Conservation (phyloP, 1,140 invertebrate genomes). For the Harlomillsia oculata region DNA sequence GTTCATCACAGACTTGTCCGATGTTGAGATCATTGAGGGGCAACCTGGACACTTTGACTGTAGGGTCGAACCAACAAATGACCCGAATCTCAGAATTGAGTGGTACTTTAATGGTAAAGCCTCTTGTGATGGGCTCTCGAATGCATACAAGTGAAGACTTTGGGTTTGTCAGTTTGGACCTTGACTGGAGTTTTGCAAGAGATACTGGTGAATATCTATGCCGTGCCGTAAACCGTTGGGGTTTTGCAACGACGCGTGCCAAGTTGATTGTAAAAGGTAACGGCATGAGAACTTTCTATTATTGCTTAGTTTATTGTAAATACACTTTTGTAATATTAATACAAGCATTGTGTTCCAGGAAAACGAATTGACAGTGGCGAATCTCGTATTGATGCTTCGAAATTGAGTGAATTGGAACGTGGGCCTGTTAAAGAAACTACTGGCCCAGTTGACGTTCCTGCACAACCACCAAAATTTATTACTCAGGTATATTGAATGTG, state of each 20-base stretch:
- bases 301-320: background rate
- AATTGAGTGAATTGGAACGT: conserved; percentile 82
- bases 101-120: conserved; percentile 88
- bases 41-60: conserved; percentile 76
- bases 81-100: conserved; percentile 79
- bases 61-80: conserved; percentile 68
- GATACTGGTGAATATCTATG: conserved; percentile 81
- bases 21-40: conserved; percentile 72
- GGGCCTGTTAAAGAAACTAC: conserved; percentile 59
- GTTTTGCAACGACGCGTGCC: conserved; percentile 68
- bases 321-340: conserved; percentile 28
- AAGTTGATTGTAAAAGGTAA: conserved; percentile 64
- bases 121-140: conserved; percentile 61
- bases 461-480: conserved; percentile 69
- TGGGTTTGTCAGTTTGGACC: conserved; percentile 78
- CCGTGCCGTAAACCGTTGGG: conserved; percentile 67
- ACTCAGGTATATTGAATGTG: no score
- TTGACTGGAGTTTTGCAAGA: conserved; percentile 73
- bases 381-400: conserved; percentile 79
- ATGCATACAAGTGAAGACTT: conserved; percentile 87
- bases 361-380: conserved; percentile 83
- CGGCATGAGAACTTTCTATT: conserved; percentile 10
- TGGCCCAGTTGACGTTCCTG: conserved; percentile 53
- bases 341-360: conserved; percentile 43
- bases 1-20: conserved; percentile 74